Evolutionary conservation across 1,140 invertebrate species (phyloP).

Genomic region (Drosophila setifemur): DNA sequence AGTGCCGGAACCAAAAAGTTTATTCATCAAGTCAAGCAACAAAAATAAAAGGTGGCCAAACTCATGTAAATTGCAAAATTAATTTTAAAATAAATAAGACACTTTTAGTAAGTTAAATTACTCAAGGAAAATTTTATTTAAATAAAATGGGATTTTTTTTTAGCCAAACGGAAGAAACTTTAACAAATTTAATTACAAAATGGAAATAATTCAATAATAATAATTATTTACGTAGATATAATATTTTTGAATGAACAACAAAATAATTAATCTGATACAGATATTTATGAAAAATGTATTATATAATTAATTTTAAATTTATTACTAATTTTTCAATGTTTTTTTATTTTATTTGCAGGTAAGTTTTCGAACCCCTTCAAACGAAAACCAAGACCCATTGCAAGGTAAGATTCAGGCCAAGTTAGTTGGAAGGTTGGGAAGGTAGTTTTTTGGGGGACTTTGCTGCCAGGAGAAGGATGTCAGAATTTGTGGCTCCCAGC

Average conservation of each 20-base stretch:
- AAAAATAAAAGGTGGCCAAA: too few species aligned
- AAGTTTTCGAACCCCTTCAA: background rate
- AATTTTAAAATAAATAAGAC: too few species aligned
- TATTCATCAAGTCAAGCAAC: too few species aligned
- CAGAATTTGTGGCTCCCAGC: constrained; percentile 39
- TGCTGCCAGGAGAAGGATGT: constrained; percentile 54
- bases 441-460: background rate
- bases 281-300: too few species aligned
- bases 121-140: background rate
- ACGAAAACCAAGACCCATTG: background rate
- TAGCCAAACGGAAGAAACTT: too few species aligned
- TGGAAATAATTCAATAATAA: too few species aligned
- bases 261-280: background rate
- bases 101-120: too few species aligned
- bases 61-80: too few species aligned
- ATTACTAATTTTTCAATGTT: too few species aligned
- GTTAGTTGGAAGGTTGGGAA: too few species aligned
- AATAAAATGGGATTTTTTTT: too few species aligned
- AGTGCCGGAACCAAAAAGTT: background rate
- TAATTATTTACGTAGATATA: background rate
- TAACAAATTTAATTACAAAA: too few species aligned
- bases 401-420: background rate
- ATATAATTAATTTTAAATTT: background rate
- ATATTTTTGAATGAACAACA: background rate
- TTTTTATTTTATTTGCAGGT: background rate